Evolutionary conservation across 2,797 vertebrate species (phyloP).

Genomic region (Rhynchonycteris naso): DNA sequence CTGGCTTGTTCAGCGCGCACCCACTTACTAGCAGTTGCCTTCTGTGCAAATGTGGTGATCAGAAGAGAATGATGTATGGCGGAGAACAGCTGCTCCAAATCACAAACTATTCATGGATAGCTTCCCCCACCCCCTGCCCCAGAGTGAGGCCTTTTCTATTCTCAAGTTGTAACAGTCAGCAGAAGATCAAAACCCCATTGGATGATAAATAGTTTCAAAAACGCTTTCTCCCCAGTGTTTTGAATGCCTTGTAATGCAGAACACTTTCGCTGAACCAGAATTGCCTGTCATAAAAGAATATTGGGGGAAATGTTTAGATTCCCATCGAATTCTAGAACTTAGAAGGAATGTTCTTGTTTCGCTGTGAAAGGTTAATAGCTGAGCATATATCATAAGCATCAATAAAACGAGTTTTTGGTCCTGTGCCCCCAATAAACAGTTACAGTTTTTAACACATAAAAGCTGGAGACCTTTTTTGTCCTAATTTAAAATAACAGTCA

Average conservation of each 20-base stretch:
- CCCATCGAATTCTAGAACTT: constrained; percentile 70
- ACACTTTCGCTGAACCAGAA: constrained; percentile 77
- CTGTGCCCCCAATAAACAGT: constrained; percentile 56
- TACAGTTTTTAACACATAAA: constrained; percentile 71
- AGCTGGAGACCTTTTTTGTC: not conserved
- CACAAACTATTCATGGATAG: constrained; percentile 60
- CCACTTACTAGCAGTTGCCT: constrained; percentile 18
- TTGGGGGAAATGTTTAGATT: constrained; percentile 74
- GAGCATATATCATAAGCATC: constrained; percentile 18
- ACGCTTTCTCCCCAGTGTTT: constrained; percentile 58
- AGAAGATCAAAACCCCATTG: constrained; percentile 58
- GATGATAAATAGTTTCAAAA: constrained; percentile 67
- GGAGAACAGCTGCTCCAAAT: constrained; percentile 63
- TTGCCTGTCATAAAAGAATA: constrained; percentile 76
- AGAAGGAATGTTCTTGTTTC: constrained; percentile 42
- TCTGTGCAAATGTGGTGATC: constrained; percentile 55
- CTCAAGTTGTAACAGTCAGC: constrained; percentile 48
- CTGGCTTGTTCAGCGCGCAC: not conserved
- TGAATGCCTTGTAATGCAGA: constrained; percentile 51
- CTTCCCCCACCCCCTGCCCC: not conserved
- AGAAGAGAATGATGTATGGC: not conserved
- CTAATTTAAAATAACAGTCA: constrained; percentile 60
- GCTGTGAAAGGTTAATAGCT: constrained; percentile 61
- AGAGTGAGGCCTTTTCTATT: constrained; percentile 4
- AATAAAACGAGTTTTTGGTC: constrained; percentile 58